Percentiles rank a stretch among this genome's conserved stretches.
Evolutionary conservation across 2,888 invertebrate species (phyloP).

Genomic region (Meteorus colon): DNA sequence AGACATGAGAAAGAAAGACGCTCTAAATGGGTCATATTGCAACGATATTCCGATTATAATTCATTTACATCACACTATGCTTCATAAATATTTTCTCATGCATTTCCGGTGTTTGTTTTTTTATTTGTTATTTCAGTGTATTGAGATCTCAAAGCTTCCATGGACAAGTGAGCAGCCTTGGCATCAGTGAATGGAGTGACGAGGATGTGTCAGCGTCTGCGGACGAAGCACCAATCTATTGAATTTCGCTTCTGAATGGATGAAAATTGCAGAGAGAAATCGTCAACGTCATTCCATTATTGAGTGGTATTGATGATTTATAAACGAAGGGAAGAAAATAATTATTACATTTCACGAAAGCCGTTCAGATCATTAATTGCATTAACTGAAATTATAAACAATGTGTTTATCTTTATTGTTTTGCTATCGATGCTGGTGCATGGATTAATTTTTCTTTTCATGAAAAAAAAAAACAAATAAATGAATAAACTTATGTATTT

Average conservation of each 20-base stretch:
- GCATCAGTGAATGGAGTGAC: conserved; percentile 68
- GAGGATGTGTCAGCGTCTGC: conserved; percentile 64
- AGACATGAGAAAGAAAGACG: neutral
- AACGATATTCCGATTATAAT: neutral
- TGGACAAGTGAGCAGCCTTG: conserved; percentile 74
- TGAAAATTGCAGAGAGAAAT: conserved; percentile 18
- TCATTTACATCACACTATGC: conserved; percentile 32
- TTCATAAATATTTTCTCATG: conserved; percentile 40
- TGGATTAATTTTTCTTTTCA: neutral
- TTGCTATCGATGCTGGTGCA: conserved; percentile 9
- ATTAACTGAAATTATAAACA: neutral
- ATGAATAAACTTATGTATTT: conserved; percentile 10
- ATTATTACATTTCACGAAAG: neutral
- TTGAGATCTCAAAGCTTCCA: conserved; percentile 79
- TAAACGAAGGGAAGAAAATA: conserved; percentile 24
- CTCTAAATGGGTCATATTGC: conserved; percentile 7
- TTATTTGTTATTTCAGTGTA: conserved; percentile 72
- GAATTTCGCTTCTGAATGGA: conserved; percentile 28
- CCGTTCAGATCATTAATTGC: neutral
- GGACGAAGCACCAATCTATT: conserved; percentile 62
- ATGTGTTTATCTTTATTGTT: conserved; percentile 12
- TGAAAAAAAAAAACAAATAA: conserved; percentile 10
- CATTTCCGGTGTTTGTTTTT: conserved; percentile 31
- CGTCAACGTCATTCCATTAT: conserved; percentile 24
- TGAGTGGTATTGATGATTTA: neutral